Evolutionary conservation across 2,113 vertebrate species (phyloP), one percentile per base, ranked within the genome.

Genomic region (Labeo catla): DNA sequence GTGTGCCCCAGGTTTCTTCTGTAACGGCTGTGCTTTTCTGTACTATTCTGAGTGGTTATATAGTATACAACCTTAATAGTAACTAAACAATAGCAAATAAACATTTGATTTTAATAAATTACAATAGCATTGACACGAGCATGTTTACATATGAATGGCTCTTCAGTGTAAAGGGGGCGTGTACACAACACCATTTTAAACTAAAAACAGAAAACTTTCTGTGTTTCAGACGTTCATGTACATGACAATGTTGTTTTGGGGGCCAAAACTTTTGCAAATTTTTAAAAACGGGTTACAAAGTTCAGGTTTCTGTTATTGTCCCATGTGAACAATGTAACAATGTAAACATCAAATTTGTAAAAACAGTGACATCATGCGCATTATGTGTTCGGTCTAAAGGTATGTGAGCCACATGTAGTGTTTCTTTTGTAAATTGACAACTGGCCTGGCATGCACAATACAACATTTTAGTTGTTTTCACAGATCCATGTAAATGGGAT

Each of bases 1-100:
- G 86, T 88, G 87, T 87, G 92, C 87, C 93, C 91, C 92, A 85
- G 28, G 76, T 19, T 36, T 77, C 15, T 28, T 77, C 72, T 54
- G 7, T 77, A 36, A 23, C 47, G 8, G 50, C 74, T 54, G 23
- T 16, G 10, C n/a, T 28, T 28, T 23, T 50, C 47, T 34, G 11
- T 34, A 70, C 13, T 9, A 70, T 39, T 9, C 39, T 36, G 34
- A 36, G 8, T 15, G 16, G 34, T 36, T 28, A 13, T 63, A 63
- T 65, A 28, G 61, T 65, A n/a, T 28, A 13, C 61, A 28, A 63
- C 12, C 11, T 54, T 54, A 54, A 54, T 0, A 52, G 45, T 47
- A 28, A 28, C 28, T 28, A 28, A 28, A 6, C 43, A 43, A 43
- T 4, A 43, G 50, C 50, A 28, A 28, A 2, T 13, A 59, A 21